phyloP scores from a whole-genome alignment of 2,797 vertebrate genomes.

The Phrynocephalus vlangalii region DNA sequence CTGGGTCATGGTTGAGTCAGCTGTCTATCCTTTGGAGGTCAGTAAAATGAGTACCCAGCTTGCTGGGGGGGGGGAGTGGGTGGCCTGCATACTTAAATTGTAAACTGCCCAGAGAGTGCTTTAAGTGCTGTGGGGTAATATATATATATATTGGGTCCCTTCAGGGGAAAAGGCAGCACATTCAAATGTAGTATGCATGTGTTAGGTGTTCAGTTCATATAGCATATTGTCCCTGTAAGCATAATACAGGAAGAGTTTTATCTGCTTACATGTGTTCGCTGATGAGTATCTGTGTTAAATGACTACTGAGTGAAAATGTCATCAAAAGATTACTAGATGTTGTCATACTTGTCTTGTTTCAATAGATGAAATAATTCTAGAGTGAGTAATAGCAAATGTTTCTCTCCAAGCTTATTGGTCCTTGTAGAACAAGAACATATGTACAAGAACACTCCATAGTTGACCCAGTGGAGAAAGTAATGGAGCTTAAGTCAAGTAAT shows the following conservation, averaged over 20 bases:
- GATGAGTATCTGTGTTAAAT: background rate
- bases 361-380: background rate
- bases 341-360: background rate
- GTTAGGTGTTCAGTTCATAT: background rate
- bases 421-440: constrained; percentile 88
- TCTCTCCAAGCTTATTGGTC: constrained; percentile 88
- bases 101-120: too few species aligned
- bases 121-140: too few species aligned
- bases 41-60: too few species aligned
- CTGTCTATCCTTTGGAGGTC: too few species aligned
- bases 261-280: background rate
- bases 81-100: too few species aligned
- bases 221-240: background rate
- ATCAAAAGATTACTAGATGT: background rate
- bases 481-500: constrained; percentile 94
- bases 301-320: background rate
- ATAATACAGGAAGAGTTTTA: background rate
- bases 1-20: too few species aligned
- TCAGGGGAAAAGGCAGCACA: too few species aligned
- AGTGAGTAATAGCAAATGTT: constrained; percentile 33
- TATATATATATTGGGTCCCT: too few species aligned
- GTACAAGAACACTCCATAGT: constrained; percentile 94
- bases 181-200: background rate
- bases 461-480: constrained; percentile 87
- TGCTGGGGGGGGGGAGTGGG: too few species aligned